A percentile compares a stretch with the other conserved stretches of the same genome.
These are phyloP conservation scores for Polypedilum pembai DNA, from an alignment of 1,140 invertebrate species.

Conservation along the genomic window DNA sequence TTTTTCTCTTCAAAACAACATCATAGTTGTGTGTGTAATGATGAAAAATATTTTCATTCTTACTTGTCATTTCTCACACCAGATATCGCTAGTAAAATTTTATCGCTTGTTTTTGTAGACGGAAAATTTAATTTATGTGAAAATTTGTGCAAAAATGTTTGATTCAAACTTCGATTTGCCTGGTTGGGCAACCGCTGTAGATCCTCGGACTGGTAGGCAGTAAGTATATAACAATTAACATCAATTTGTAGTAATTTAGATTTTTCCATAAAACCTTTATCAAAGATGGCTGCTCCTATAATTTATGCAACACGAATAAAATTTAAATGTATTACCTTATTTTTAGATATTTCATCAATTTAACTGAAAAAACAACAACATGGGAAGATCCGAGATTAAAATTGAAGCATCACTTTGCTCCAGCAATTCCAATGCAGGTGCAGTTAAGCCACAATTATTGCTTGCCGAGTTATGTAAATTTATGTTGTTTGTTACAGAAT, in stretches of 20 bases:
- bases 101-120: background rate
- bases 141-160: background rate
- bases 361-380: constrained; percentile 13
- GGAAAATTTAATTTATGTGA: background rate
- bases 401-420: background rate
- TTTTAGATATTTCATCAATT: constrained; percentile 22
- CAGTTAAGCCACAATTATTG: background rate
- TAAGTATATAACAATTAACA: background rate
- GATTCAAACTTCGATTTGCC: constrained; percentile 3
- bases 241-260: background rate
- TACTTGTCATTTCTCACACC: background rate
- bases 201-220: background rate
- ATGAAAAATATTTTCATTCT: background rate
- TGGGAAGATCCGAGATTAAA: constrained; percentile 20
- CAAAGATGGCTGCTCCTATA: background rate
- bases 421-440: constrained; percentile 10
- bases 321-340: background rate
- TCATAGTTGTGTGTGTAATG: background rate
- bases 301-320: constrained; percentile 1
- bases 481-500: constrained; percentile 33
- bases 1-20: background rate
- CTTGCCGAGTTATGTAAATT: too few relatives aligned
- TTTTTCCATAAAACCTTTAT: background rate
- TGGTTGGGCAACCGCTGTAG: background rate
- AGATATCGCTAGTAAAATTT: background rate